Conservation (phyloP, 2,113 vertebrate species). For the Myxocyprinus asiaticus region DNA sequence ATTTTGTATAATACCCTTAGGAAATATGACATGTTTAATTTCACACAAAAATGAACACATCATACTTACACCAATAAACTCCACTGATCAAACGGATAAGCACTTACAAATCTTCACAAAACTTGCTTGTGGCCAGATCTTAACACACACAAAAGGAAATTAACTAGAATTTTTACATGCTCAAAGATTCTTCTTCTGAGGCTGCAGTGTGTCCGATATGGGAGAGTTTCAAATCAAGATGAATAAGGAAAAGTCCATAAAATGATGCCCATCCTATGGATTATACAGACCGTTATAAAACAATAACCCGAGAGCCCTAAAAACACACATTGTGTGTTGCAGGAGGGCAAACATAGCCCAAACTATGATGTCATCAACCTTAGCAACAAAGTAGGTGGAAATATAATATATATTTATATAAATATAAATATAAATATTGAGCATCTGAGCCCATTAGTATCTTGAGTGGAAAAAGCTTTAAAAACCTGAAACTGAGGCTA, state of each 20-base stretch:
- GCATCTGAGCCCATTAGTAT: no score
- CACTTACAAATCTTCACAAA: conserved; percentile 11
- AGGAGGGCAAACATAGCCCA: conserved; percentile 16
- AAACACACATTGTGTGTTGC: not conserved
- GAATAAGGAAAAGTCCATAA: not conserved
- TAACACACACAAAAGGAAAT: not conserved
- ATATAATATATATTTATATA: no score
- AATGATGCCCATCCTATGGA: conserved; percentile 4
- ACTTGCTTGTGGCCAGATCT: conserved; percentile 3
- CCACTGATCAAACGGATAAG: conserved; percentile 19
- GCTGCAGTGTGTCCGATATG: not conserved
- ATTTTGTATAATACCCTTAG: not conserved
- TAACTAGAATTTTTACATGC: not conserved
- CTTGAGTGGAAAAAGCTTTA: no score
- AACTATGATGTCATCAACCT: conserved; percentile 18
- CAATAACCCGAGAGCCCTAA: conserved; percentile 17
- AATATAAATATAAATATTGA: no score
- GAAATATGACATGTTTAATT: not conserved
- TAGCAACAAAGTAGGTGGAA: no score
- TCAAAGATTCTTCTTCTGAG: conserved; percentile 5
- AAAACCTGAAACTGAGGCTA: no score
- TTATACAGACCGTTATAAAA: not conserved
- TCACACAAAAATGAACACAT: not conserved
- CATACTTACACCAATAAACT: conserved; percentile 1
- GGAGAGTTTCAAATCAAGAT: no score